These are phyloP conservation scores for Megaustenia siamemsis DNA, from an alignment of 2,888 invertebrate species.

Conservation along the genomic window DNA sequence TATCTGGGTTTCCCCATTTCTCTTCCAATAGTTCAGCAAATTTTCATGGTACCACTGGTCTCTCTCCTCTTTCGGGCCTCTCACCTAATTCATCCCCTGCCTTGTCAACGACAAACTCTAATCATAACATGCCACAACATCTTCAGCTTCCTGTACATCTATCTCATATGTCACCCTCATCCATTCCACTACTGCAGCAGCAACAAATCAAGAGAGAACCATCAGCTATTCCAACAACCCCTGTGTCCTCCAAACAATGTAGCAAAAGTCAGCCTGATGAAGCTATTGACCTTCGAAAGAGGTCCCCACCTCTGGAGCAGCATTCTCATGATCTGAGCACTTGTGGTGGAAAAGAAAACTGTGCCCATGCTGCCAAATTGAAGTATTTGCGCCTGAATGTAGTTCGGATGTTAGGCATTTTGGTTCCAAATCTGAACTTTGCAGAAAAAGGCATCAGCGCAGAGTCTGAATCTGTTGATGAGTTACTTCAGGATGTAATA, in stretches of 20 bases:
- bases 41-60: slow-evolving; percentile 27
- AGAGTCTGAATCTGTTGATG: slow-evolving; percentile 78
- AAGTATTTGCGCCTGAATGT: slow-evolving; percentile 76
- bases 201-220: slow-evolving; percentile 44
- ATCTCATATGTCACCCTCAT: slow-evolving; percentile 48
- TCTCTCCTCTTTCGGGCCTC: slow-evolving; percentile 38
- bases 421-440: slow-evolving; percentile 78
- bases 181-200: slow-evolving; percentile 42
- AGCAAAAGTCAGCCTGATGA: slow-evolving; percentile 55
- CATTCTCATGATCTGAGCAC: slow-evolving; percentile 60
- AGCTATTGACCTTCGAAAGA: slow-evolving; percentile 74
- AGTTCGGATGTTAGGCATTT: slow-evolving; percentile 78
- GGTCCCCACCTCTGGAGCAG: slow-evolving; percentile 57
- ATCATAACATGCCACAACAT: slow-evolving; percentile 22
- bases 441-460: slow-evolving; percentile 78
- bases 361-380: slow-evolving; percentile 75
- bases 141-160: slow-evolving; percentile 20
- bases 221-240: slow-evolving; percentile 54
- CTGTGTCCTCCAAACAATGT: slow-evolving; percentile 23
- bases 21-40: slow-evolving; percentile 35
- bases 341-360: slow-evolving; percentile 65
- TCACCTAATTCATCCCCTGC: slow-evolving; percentile 41
- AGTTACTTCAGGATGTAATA: slow-evolving; percentile 78
- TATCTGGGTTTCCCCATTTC: slow-evolving; percentile 49
- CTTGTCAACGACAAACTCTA: slow-evolving; percentile 26